Percentiles rank a stretch among this genome's conserved stretches.
Conservation (phyloP, 2,888 invertebrate genomes). For the Drosophila subsilvestris region DNA sequence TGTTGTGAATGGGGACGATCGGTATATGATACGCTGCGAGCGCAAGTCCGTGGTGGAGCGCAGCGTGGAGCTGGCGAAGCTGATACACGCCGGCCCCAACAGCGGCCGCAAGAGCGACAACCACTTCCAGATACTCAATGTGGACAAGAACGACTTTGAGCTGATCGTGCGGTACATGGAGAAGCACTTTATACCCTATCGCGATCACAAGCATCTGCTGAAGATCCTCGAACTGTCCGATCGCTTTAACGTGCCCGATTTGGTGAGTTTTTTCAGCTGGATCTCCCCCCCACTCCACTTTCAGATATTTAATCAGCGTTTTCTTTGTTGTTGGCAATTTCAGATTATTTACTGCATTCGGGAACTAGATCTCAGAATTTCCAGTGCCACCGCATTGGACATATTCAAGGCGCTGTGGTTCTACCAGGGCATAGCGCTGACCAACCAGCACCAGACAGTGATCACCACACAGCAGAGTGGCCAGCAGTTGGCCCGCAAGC, state of each 20-base stretch:
- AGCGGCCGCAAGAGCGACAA: constrained; percentile 83
- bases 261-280: constrained; percentile 67
- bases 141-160: constrained; percentile 83
- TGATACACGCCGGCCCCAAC: constrained; percentile 83
- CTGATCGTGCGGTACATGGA: constrained; percentile 83
- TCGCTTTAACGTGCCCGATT: constrained; percentile 84
- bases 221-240: constrained; percentile 83
- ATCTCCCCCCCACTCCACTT: no score
- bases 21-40: constrained; percentile 83
- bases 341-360: constrained; percentile 83
- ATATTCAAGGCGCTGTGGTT: constrained; percentile 83
- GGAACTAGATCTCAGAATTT: constrained; percentile 83
- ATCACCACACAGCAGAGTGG: constrained; percentile 75
- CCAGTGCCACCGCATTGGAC: constrained; percentile 83
- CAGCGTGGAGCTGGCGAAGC: constrained; percentile 83
- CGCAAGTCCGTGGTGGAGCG: constrained; percentile 82
- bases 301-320: background rate
- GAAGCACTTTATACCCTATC: constrained; percentile 83
- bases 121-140: constrained; percentile 83
- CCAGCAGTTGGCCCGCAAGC: constrained; percentile 59
- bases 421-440: constrained; percentile 82
- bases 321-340: no score
- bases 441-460: constrained; percentile 79
- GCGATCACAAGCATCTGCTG: constrained; percentile 83
- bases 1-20: constrained; percentile 83